phyloP scores from a whole-genome alignment of 2,797 vertebrate genomes.

The Ptychadena robeensis region DNA sequence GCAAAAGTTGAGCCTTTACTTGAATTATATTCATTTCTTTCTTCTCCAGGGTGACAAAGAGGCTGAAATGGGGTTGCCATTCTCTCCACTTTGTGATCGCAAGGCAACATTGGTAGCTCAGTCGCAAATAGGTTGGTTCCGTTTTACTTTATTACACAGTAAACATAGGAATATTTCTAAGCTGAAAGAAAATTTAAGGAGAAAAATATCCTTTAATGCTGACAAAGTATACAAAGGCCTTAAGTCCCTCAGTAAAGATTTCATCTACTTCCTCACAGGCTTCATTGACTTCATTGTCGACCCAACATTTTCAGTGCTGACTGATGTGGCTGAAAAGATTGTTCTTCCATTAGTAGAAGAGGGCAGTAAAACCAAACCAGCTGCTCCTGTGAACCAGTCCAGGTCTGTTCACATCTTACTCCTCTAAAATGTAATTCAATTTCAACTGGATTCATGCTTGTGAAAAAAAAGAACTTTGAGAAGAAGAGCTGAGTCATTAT shows the following conservation, averaged over 20 bases:
- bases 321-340: conserved; percentile 91
- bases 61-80: conserved; percentile 88
- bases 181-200: background rate
- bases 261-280: conserved; percentile 70
- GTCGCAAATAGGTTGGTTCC: conserved; percentile 88
- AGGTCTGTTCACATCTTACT: conserved; percentile 66
- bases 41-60: conserved; percentile 89
- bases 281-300: conserved; percentile 96
- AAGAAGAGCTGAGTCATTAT: too few species aligned
- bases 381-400: conserved; percentile 66
- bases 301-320: conserved; percentile 91
- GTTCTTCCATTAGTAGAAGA: conserved; percentile 86
- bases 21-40: background rate
- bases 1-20: background rate
- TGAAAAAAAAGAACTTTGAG: background rate
- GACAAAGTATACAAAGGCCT: background rate
- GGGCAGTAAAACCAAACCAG: conserved; percentile 70
- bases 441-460: background rate
- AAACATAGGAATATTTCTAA: background rate
- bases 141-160: background rate
- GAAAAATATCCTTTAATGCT: background rate
- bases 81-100: conserved; percentile 91
- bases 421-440: background rate
- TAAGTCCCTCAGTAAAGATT: background rate
- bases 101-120: conserved; percentile 89